Evolutionary conservation across 1,140 invertebrate genomes (phyloP), one percentile per base, ranked within the genome.

Genomic region (Meloidogyne hapla): DNA sequence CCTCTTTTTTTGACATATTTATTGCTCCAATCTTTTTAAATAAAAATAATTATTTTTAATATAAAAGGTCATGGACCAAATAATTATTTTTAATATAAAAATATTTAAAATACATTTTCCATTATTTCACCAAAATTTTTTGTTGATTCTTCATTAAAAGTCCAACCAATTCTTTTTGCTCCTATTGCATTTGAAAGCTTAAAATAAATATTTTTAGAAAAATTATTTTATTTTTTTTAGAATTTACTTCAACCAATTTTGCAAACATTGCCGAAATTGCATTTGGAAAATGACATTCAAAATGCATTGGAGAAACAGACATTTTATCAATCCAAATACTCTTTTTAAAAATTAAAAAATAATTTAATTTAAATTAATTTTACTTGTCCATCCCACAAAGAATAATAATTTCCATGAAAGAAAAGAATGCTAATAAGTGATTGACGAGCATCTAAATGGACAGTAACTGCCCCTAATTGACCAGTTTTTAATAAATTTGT

Each of bases 1-100:
- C n/a, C n/a, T 56, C 48, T n/a, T 56, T n/a, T 56, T 56, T 56
- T 56, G 48, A n/a, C 48, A 56, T 56, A 56, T 56, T 56, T 56
- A 56, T 56, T n/a, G 48, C 48, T 56, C 48, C 48, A 56, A 56
- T 56, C 48, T 56, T n/a, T 33, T 33, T 33, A 33, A n/a, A 56
- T n/a, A 56, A 56, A 48, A 18, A 18, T 48, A 48, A n/a, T n/a
- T 13, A n/a, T 6, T 56, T n/a, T n/a, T 56, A 8, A 8, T 56
- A 5, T n/a, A 56, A n/a, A n/a, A n/a, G n/a, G n/a, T n/a, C n/a
- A n/a, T n/a, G n/a, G n/a, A n/a, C n/a, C n/a, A 48, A 18, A 18
- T 48, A 48, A n/a, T n/a, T 13, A n/a, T 6, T 56, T n/a, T n/a
- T 56, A 8, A 8, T 56, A 5, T n/a, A 48, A 56, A 56, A 56